A percentile compares a stretch with the other conserved stretches of the same genome.
Conservation (phyloP, 2,113 vertebrate genomes). For the Neodon shergylaensis region DNA sequence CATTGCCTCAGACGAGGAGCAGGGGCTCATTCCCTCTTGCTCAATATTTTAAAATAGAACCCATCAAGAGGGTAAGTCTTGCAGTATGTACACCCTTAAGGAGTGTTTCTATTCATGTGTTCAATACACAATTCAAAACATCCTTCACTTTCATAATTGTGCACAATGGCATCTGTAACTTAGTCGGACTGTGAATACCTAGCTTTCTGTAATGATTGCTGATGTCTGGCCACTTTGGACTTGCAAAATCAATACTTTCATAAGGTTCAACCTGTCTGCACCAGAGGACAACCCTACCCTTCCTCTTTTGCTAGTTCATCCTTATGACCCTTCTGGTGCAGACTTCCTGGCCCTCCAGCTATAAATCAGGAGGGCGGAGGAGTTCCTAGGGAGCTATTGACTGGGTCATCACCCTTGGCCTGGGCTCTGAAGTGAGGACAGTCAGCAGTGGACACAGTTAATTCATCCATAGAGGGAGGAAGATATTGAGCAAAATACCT, state of each 20-base stretch:
- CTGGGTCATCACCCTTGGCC: neutral
- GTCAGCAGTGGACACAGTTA: neutral
- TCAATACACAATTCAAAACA: neutral
- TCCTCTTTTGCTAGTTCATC: neutral
- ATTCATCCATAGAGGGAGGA: constrained; percentile 54
- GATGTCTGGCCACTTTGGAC: constrained; percentile 7
- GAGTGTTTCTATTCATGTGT: neutral
- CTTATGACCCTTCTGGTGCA: constrained; percentile 41
- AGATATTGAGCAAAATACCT: constrained; percentile 59
- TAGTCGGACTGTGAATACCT: neutral
- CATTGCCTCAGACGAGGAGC: constrained; percentile 51
- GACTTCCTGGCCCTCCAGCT: neutral
- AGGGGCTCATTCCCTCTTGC: constrained; percentile 5
- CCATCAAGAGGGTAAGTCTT: neutral
- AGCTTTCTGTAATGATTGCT: neutral
- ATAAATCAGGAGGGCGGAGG: constrained; percentile 61
- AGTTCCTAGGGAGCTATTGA: constrained; percentile 41
- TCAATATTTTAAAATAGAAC: constrained; percentile 58
- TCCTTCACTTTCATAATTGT: constrained; percentile 7
- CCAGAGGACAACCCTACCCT: neutral
- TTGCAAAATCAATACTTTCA: constrained; percentile 18
- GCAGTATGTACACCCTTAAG: neutral
- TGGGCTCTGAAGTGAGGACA: neutral
- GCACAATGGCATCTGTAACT: neutral
- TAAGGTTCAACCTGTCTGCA: neutral